Conservation (phyloP, 2,113 vertebrate genomes). For the Zapus hudsonius region DNA sequence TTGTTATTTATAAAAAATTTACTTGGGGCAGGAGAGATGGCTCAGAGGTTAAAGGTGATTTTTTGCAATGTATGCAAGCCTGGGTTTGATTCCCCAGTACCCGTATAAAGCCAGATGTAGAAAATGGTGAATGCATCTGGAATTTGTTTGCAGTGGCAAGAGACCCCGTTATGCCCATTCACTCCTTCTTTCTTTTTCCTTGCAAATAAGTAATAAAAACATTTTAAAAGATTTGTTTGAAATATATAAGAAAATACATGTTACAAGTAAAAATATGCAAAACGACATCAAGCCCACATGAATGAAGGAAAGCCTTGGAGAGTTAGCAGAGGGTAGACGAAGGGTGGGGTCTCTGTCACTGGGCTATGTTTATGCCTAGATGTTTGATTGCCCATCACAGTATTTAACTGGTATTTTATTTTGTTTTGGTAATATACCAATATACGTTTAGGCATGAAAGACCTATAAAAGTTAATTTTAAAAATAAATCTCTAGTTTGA, state of each 20-base stretch:
- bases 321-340: not conserved
- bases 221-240: not conserved
- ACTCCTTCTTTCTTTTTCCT: too few relatives aligned
- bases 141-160: too few relatives aligned
- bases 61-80: too few relatives aligned
- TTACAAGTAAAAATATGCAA: not conserved
- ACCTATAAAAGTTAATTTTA: not conserved
- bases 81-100: too few relatives aligned
- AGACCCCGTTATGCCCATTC: too few relatives aligned
- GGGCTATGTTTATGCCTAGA: too few relatives aligned
- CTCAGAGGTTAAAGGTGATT: too few relatives aligned
- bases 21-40: too few relatives aligned
- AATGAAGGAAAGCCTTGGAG: not conserved
- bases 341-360: not conserved
- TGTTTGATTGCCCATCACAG: not conserved
- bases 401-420: not conserved
- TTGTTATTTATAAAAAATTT: too few relatives aligned
- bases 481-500: not conserved
- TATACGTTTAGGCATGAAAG: not conserved
- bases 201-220: too few relatives aligned
- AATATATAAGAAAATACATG: not conserved
- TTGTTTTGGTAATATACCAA: not conserved
- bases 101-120: too few relatives aligned
- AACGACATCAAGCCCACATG: not conserved
- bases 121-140: too few relatives aligned